phyloP scores from a whole-genome alignment of 2,797 vertebrate species.

The Malurus leucopterus region DNA sequence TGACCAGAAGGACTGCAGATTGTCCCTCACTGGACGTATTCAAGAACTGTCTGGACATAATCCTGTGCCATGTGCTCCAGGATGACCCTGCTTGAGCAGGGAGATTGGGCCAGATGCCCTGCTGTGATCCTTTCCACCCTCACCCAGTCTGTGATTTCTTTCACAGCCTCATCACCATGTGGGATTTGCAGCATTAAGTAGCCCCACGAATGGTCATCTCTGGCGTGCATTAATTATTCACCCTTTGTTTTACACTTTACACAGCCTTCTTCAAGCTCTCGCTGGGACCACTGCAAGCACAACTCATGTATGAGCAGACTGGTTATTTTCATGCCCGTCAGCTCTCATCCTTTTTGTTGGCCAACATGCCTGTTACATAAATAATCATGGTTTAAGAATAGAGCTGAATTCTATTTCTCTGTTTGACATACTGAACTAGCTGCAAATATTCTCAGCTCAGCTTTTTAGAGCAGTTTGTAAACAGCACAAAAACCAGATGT shows the following conservation, averaged over 20 bases:
- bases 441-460: conserved; percentile 26
- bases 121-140: neutral
- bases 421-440: conserved; percentile 47
- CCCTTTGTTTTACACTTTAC: neutral
- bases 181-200: neutral
- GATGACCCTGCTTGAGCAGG: neutral
- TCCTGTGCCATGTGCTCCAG: neutral
- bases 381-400: conserved; percentile 61
- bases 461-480: conserved; percentile 59
- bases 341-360: conserved; percentile 36
- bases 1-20: neutral
- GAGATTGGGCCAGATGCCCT: neutral
- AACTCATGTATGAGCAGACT: neutral
- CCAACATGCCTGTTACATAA: conserved; percentile 36
- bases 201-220: neutral
- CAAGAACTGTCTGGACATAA: neutral
- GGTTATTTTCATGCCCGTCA: conserved; percentile 7
- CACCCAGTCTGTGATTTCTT: neutral
- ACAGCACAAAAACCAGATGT: conserved; percentile 32
- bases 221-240: neutral
- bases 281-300: neutral
- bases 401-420: conserved; percentile 40
- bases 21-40: neutral
- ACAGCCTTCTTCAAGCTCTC: neutral
- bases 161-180: neutral